Conservation (phyloP, 2,888 invertebrate genomes). For the Panzeria rudis region DNA sequence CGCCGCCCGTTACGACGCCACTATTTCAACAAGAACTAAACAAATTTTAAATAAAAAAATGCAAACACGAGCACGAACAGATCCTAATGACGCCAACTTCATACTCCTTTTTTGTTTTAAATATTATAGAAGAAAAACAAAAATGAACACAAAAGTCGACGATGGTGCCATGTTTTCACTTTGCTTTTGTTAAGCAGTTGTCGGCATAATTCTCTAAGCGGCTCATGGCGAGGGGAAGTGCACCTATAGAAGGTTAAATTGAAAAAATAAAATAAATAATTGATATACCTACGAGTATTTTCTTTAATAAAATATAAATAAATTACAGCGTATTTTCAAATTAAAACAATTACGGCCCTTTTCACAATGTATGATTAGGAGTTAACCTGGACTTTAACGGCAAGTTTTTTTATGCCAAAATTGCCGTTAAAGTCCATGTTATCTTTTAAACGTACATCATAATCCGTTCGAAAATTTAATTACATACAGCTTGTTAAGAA, state of each 20-base stretch:
- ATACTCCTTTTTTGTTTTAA: slow-evolving; percentile 61
- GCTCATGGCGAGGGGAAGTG: slow-evolving; percentile 25
- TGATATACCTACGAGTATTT: too few relatives aligned
- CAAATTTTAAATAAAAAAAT: background rate
- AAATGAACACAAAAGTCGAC: slow-evolving; percentile 55
- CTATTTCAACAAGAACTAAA: slow-evolving; percentile 40
- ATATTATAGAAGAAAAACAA: slow-evolving; percentile 35
- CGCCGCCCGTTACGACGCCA: slow-evolving; percentile 67
- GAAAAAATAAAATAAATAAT: too few relatives aligned
- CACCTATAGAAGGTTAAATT: background rate
- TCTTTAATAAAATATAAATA: too few relatives aligned
- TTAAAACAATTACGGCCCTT: too few relatives aligned
- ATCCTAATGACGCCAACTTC: slow-evolving; percentile 68
- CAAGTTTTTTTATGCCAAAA: too few relatives aligned
- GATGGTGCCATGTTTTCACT: slow-evolving; percentile 69
- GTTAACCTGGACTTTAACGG: too few relatives aligned
- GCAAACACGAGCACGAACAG: slow-evolving; percentile 55
- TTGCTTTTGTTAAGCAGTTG: slow-evolving; percentile 50
- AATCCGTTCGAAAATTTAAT: too few relatives aligned
- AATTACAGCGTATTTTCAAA: too few relatives aligned
- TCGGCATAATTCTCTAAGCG: slow-evolving; percentile 65
- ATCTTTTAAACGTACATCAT: too few relatives aligned
- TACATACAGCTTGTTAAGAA: too few relatives aligned
- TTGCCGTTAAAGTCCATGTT: too few relatives aligned
- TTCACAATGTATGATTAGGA: too few relatives aligned